Percentiles rank a stretch among this genome's conserved stretches.
These are phyloP conservation scores for Lycocerus yunnanus DNA, from an alignment of 2,888 invertebrate species.

Conservation along the genomic window DNA sequence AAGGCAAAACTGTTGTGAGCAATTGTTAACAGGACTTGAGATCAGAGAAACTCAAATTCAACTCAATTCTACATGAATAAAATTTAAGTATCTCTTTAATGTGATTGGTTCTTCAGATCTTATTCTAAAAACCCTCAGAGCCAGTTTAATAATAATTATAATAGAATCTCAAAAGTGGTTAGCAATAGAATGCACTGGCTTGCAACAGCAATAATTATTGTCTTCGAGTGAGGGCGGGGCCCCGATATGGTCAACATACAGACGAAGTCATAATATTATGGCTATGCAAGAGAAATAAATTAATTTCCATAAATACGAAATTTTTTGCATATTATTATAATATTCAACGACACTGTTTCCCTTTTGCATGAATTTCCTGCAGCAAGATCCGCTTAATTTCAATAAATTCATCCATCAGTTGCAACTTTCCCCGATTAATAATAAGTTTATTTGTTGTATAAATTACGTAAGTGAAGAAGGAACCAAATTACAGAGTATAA, in stretches of 20 bases:
- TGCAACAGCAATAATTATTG: too few species aligned
- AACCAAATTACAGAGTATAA: background rate
- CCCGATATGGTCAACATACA: background rate
- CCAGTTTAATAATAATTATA: too few species aligned
- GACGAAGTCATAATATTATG: background rate
- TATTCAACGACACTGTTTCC: background rate
- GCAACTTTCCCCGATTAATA: background rate
- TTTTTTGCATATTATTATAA: background rate
- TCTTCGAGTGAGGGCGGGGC: background rate
- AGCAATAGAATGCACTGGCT: too few species aligned
- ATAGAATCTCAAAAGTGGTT: too few species aligned
- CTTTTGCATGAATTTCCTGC: background rate
- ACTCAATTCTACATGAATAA: too few species aligned
- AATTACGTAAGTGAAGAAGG: background rate
- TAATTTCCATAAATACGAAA: background rate
- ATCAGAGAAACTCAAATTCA: too few species aligned
- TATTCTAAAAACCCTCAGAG: too few species aligned
- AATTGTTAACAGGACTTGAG: too few species aligned
- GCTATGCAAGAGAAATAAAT: background rate
- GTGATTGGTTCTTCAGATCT: too few species aligned
- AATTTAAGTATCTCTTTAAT: too few species aligned
- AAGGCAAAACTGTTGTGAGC: too few species aligned
- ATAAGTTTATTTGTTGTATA: background rate
- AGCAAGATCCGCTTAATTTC: background rate
- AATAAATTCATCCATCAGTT: background rate